Evolutionary conservation across 2,888 invertebrate species (phyloP), one percentile per base, ranked within the genome.

Genomic region (Loripinus fragilis): DNA sequence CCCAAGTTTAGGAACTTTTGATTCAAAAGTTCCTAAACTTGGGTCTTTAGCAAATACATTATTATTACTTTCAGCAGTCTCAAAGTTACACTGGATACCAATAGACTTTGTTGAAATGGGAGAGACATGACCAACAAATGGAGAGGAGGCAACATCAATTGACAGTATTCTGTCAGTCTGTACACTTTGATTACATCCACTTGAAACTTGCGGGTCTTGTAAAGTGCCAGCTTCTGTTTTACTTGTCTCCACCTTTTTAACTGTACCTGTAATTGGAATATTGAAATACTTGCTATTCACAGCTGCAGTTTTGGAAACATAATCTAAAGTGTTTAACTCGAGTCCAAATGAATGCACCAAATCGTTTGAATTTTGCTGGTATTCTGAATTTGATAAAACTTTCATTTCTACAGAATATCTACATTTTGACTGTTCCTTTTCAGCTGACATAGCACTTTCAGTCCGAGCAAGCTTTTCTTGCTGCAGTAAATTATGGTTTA

Each of bases 151-250:
- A 20, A 67, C 28, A 28, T 67, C 67, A 28, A 42, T 45, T 41
- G 12, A 67, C n/a, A 2, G 41, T n/a, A 42, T 20, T 41, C 10
- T 41, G 25, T 67, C 67, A n/a, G 67, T 67, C 23, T 67, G 67
- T 41, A 41, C 25, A 7, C 42, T 28, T 15, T 41, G 41, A 45
- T 45, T 67, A 42, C 67, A 45, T 23, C 67, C 67, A 67, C 67
- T 67, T 17, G 67, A 67, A 41, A 67, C 42, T n/a, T 67, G 42
- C 2, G 67, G 67, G 17, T 67, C 67, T 28, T 67, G 67, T 3
- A 67, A 15, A 8, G 23, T 33, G 2, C 3, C 33, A 17, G 12
- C 17, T 30, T 60, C 60, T 60, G 23, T 23, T 20, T 60, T 30
- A 33, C 7, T 8, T 45, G 45, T 45, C 17, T 12, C 45, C 20